Evolutionary conservation across 2,888 invertebrate species (phyloP), one percentile per base, ranked within the genome.

Genomic region (Erebia aethiops): DNA sequence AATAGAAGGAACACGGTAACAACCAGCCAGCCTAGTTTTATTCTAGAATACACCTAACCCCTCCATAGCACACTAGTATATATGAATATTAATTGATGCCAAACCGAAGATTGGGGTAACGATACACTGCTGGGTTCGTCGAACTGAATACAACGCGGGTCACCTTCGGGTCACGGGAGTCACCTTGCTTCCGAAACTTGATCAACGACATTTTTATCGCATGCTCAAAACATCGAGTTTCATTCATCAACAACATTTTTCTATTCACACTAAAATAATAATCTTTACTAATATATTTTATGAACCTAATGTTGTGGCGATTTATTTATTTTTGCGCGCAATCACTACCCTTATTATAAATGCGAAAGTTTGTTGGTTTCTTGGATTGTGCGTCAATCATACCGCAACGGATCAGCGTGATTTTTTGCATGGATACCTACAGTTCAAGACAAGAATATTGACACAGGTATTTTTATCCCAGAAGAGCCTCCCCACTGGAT

Each of bases 151-250:
- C 81, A 77, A 80, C 80, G 75, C 79, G 81, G 87, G 90, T 91
- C 91, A 91, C 91, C 91, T 91, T 90, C 80, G 81, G 90, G 90
- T 89, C 90, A 84, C 81, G 77, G 79, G 85, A 87, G 91, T 92
- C 91, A 92, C 92, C 90, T 92, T 92, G 88, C 82, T 90, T 85
- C 89, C 84, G 84, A 89, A 89, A 90, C 87, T 88, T 85, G 88
- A 90, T 88, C 87, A 85, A 84, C 87, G 84, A 86, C 87, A 85
- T 87, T 86, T 76, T 79, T 80, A 88, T 87, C 86, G 84, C 82
- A 78, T 83, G 80, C 79, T 80, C 80, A 79, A 71, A 82, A 82
- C 82, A 82, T 76, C 80, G 82, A 80, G 82, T 84, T 87, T 86
- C 86, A 85, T 87, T 87, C 84, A 87, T 52, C 51, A 63, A 63